Evolutionary conservation across 2,888 invertebrate species (phyloP), one percentile per base, ranked within the genome.

Genomic region (Hypsopygia costalis): DNA sequence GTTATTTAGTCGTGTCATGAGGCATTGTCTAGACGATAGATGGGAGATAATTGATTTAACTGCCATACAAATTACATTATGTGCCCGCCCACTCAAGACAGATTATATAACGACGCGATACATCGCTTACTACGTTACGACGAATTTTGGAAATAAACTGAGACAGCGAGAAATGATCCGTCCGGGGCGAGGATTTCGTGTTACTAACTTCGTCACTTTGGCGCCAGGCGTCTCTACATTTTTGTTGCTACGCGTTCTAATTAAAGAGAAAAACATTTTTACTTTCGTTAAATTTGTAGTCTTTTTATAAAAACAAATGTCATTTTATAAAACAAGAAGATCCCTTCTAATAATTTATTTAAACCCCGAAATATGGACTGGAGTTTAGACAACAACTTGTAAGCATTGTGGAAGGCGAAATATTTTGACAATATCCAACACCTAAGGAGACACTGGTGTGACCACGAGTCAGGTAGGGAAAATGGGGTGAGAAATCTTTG

Each of bases 1-100:
- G 28, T 9, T 2, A 31, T 31, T 22, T 32, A 28, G 32, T 25
- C 22, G 28, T 44, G 32, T 25, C 22, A 32, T 44, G 40, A 43
- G 44, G 37, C 40, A 32, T 16, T 47, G 63, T 69, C 69, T 65
- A 66, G 65, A 70, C 71, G 64, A 64, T 59, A 55, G 51, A 62
- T 49, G 46, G 49, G 41, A 46, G 44, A 54, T 72, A 69, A 70
- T 69, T 68, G 58, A 58, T 57, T 58, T 66, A 66, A 59, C 62
- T 61, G 60, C 57, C 50, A 52, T 49, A 47, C 49, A 50, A 60
- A 58, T 55, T 55, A 49, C 43, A 51, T 57, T 55, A 58, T 39
- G 9, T 20, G 29, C 38, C 22, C 34, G 43, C 46, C 43, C 16
- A 20, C 30, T 46, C 39, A 38, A 2, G 43, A 39, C 37, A 43